Conservation (phyloP, 2,888 invertebrate species). For the Myopa tessellatipennis region DNA sequence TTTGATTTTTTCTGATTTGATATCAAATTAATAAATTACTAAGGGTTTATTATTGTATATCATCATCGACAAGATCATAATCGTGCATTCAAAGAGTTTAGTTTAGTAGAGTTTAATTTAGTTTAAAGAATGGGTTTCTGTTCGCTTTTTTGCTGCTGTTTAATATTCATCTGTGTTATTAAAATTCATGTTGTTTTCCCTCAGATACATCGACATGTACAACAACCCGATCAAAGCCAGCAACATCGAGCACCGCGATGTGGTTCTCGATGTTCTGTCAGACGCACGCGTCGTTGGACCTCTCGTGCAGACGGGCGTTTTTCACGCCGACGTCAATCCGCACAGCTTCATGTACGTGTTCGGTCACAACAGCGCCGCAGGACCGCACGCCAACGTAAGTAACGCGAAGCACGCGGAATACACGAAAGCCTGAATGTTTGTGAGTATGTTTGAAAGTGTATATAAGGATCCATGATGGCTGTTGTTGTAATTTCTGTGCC, state of each 20-base stretch:
- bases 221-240: conserved; percentile 71
- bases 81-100: too few relatives aligned
- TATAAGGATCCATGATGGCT: too few relatives aligned
- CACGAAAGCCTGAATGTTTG: neutral
- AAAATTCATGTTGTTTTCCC: neutral
- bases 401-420: conserved; percentile 18
- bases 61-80: too few relatives aligned
- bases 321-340: conserved; percentile 80
- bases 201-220: conserved; percentile 72
- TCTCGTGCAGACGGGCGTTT: conserved; percentile 79
- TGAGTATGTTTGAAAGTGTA: neutral
- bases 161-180: neutral
- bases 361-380: conserved; percentile 83
- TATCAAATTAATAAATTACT: neutral
- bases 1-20: neutral
- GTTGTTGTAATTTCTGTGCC: too few relatives aligned
- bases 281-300: conserved; percentile 90
- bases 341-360: conserved; percentile 91
- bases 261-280: conserved; percentile 87
- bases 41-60: neutral
- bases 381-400: conserved; percentile 82
- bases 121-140: neutral
- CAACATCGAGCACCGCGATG: conserved; percentile 76
- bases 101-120: too few relatives aligned
- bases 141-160: neutral